These are phyloP conservation scores for Cygnus atratus DNA, from an alignment of 2,113 vertebrate species.

Conservation along the genomic window DNA sequence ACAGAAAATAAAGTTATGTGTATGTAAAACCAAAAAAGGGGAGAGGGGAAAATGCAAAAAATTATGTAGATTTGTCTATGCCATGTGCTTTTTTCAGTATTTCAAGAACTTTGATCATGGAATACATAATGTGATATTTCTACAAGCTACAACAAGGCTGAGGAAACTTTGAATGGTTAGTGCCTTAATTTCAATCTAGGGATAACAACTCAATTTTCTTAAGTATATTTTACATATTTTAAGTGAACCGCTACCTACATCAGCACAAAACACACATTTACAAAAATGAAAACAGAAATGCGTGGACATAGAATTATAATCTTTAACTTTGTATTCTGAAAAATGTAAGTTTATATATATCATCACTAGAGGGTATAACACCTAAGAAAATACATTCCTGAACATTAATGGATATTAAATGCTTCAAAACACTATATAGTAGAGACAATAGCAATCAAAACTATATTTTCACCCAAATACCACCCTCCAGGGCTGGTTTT, in stretches of 20 bases:
- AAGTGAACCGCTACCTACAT: neutral
- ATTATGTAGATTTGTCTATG: neutral
- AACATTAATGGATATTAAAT: slow-evolving; percentile 70
- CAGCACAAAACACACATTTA: neutral
- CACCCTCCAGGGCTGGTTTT: slow-evolving; percentile 70
- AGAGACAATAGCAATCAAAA: slow-evolving; percentile 74
- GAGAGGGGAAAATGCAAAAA: neutral
- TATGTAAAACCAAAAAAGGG: neutral
- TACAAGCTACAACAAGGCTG: neutral
- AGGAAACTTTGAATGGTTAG: neutral
- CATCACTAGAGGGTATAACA: slow-evolving; percentile 19
- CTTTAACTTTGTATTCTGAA: slow-evolving; percentile 7
- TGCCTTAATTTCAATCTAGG: neutral
- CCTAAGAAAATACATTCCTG: slow-evolving; percentile 38
- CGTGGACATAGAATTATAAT: neutral
- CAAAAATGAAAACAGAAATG: neutral
- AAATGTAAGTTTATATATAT: neutral
- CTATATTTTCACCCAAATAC: slow-evolving; percentile 75
- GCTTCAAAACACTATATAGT: slow-evolving; percentile 44
- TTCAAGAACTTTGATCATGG: neutral
- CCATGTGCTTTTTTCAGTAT: neutral
- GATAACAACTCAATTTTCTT: neutral
- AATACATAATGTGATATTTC: neutral
- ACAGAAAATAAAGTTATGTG: neutral
- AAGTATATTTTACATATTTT: neutral